These are phyloP conservation scores for Pelmatolapia mariae DNA, from an alignment of 2,113 vertebrate species.

Conservation along the genomic window DNA sequence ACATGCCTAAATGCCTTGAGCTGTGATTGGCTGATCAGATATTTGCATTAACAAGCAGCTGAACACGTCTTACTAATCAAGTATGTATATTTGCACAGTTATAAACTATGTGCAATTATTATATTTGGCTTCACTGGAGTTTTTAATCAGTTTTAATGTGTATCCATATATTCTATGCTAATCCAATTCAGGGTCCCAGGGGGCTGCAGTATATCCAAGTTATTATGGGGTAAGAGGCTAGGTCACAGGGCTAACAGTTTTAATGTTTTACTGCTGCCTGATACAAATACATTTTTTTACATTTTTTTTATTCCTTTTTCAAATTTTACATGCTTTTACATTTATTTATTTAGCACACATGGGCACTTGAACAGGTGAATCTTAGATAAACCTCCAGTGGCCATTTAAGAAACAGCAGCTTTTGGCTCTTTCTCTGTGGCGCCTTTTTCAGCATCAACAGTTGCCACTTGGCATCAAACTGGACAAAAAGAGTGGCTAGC, in stretches of 20 bases:
- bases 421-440: not conserved
- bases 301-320: not conserved
- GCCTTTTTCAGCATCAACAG: not conserved
- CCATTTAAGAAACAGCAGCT: not conserved
- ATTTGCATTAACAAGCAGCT: not conserved
- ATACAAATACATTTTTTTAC: fast-evolving
- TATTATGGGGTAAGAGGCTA: too few species aligned
- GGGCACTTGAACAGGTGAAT: not conserved
- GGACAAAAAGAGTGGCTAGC: not conserved
- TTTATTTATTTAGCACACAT: not conserved
- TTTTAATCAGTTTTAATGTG: not conserved
- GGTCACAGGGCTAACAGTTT: too few species aligned
- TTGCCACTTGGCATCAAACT: not conserved
- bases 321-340: not conserved
- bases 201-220: too few species aligned
- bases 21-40: not conserved
- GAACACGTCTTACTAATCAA: not conserved
- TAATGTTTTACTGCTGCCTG: too few species aligned
- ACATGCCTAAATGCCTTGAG: not conserved
- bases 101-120: not conserved
- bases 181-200: too few species aligned
- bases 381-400: not conserved
- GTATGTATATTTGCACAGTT: not conserved
- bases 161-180: too few species aligned
- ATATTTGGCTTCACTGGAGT: not conserved